phyloP scores from a whole-genome alignment of 2,797 vertebrate species.

The Squalus acanthias region DNA sequence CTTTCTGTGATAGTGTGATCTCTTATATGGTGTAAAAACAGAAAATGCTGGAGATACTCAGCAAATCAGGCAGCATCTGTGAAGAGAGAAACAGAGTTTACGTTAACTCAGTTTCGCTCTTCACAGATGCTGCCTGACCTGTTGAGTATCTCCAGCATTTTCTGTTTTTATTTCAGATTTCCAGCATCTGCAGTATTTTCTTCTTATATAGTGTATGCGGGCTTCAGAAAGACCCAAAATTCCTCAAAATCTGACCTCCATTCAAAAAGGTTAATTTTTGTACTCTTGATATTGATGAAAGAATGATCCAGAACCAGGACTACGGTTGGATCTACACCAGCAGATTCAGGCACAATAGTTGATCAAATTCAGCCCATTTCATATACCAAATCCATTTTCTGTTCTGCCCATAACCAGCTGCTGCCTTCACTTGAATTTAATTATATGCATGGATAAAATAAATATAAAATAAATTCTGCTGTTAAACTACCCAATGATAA shows the following conservation, averaged over 20 bases:
- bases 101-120: too few species aligned
- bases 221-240: not conserved
- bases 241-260: not conserved
- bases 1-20: not conserved
- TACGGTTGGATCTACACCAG: not conserved
- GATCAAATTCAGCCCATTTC: constrained; percentile 1
- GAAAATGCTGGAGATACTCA: too few species aligned
- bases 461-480: not conserved
- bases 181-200: too few species aligned
- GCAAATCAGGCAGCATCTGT: too few species aligned
- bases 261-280: constrained; percentile 1
- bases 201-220: not conserved
- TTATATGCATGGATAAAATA: constrained; percentile 16
- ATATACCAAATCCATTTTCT: not conserved
- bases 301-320: not conserved
- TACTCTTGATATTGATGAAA: not conserved
- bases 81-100: too few species aligned
- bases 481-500: not conserved
- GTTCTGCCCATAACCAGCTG: not conserved
- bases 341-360: constrained; percentile 16
- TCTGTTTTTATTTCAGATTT: too few species aligned
- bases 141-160: too few species aligned
- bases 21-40: not conserved
- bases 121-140: too few species aligned
- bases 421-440: constrained; percentile 5